phyloP scores from a whole-genome alignment of 2,888 invertebrate species.

The Ormyrus labotus region DNA sequence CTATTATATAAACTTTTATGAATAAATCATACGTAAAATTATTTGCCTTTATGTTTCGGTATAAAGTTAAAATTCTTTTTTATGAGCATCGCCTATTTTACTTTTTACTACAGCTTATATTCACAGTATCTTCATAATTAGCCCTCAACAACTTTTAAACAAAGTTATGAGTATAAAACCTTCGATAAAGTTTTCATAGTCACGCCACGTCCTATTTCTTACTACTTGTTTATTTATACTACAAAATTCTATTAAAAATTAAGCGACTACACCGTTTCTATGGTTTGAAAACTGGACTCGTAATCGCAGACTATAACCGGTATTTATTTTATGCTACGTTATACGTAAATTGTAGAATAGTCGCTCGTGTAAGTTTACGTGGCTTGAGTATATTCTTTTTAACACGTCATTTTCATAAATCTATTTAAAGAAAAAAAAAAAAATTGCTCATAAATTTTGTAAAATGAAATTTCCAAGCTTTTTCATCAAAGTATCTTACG shows the following conservation, averaged over 20 bases:
- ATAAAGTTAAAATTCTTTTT: slow-evolving; percentile 53
- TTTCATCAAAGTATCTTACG: too few species aligned
- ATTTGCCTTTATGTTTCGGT: slow-evolving; percentile 54
- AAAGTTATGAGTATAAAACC: slow-evolving; percentile 42
- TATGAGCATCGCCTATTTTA: slow-evolving; percentile 52
- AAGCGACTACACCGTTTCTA: not conserved
- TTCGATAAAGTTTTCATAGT: slow-evolving; percentile 47
- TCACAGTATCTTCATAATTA: slow-evolving; percentile 52
- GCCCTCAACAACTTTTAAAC: slow-evolving; percentile 49
- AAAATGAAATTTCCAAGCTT: too few species aligned
- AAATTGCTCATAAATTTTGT: too few species aligned
- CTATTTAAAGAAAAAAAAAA: too few species aligned
- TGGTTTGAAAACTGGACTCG: not conserved
- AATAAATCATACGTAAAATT: slow-evolving; percentile 55
- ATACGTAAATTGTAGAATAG: too few species aligned
- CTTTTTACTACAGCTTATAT: slow-evolving; percentile 44
- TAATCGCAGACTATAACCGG: not conserved
- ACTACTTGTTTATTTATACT: slow-evolving; percentile 44
- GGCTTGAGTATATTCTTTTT: too few species aligned
- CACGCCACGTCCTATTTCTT: slow-evolving; percentile 38
- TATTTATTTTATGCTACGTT: too few species aligned
- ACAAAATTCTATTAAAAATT: slow-evolving; percentile 12
- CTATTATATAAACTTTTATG: slow-evolving; percentile 55
- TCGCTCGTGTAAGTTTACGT: too few species aligned
- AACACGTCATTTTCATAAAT: too few species aligned